Evolutionary conservation across 2,888 invertebrate species (phyloP), one percentile per base, ranked within the genome.

Genomic region (Crossocerus cetratus): DNA sequence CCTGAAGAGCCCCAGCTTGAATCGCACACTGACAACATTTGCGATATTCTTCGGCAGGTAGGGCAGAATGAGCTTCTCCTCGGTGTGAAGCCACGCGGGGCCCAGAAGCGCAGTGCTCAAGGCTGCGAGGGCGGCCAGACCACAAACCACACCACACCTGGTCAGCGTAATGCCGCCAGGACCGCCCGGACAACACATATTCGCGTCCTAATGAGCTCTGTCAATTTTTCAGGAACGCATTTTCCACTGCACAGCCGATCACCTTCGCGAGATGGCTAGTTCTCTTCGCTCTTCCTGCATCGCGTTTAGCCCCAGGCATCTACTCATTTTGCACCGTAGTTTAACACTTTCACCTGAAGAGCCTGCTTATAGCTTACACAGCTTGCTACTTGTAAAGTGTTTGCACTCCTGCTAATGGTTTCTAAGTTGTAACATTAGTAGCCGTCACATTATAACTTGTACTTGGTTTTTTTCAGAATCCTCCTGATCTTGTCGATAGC

Each of bases 81-180:
- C 90, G 54, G 90, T 90, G 73, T 89, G 89, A 53, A 90, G 86
- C 90, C 90, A 90, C 20, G 89, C 89, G 13, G 90, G 89, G n/a
- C 90, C 90, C 54, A 89, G 76, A 45, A 90, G 84, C 0, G 90
- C 89, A 13, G 88, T 87, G 65, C 88, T 84, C 18, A 90, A 85
- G 18, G 90, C 90, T 0, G 87, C 89, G 14, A 90, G 84, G 1
- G 90, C 90, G 20, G 90, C 90, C 69, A 90, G 82, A 58, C 90
- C 90, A 65, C 89, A 90, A 58, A 90, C 80, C 49, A 90, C 84
- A 55, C 90, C 90, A 71, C 90, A 90, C 70, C 89, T 84, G 65
- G 90, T 89, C 87, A 90, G 84, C 60, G 85, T 84, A 57, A 87
- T 83, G 44, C 90, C 90, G 67, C 87, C 87, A 69, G 86, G 77